Base-by-base conservation (phyloP, 2,888 invertebrate genomes). In the Cephus spinipes region DNA sequence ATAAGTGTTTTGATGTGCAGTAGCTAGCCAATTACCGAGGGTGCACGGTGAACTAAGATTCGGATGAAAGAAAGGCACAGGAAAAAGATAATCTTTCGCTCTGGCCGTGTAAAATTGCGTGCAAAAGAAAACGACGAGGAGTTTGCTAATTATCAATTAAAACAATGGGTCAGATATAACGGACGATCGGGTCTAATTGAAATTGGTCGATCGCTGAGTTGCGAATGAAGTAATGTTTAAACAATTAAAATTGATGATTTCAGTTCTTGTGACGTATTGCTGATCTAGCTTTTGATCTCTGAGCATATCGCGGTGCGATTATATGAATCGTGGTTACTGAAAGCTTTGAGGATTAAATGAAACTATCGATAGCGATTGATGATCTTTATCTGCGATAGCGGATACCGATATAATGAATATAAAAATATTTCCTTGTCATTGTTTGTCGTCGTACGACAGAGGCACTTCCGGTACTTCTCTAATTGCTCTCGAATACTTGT, bases 1-100 rank as follows among this genome's bases (percentile, higher is more conserved):
- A 81, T 85, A 82, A 84, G 81, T 85, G 82, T 86, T 83, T 86
- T 81, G 77, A 83, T 85, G 84, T 86, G 78, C 81, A 79, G 78
- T 83, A 84, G 83, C 77, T 81, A 80, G 68, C 71, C 32, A 71
- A 71, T 71, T 71, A 30, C 9, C 71, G 23, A 33, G 12, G 31
- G 31, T 31, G 23, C 31, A 71, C 71, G 71, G 31, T 71, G 31
- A 31, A 33, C 31, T 31, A 23, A 9, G 23, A 55, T 55, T 55
- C 23, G 23, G 1, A 55, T 0, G 23, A 55, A 23, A 23, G 55
- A 55, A 23, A 55, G 6, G 23, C 23, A 55, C 23, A 23, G 23
- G 23, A 55, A 55, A 23, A 55, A 23, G 55, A 55, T 55, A 23
- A 23, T 23, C 55, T 23, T 55, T 23, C 55, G 55, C 23, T 55